A percentile compares a stretch with the other conserved stretches of the same genome.
These are phyloP conservation scores for Rhogogaster chlorosoma DNA, from an alignment of 2,888 invertebrate species.

Conservation along the genomic window DNA sequence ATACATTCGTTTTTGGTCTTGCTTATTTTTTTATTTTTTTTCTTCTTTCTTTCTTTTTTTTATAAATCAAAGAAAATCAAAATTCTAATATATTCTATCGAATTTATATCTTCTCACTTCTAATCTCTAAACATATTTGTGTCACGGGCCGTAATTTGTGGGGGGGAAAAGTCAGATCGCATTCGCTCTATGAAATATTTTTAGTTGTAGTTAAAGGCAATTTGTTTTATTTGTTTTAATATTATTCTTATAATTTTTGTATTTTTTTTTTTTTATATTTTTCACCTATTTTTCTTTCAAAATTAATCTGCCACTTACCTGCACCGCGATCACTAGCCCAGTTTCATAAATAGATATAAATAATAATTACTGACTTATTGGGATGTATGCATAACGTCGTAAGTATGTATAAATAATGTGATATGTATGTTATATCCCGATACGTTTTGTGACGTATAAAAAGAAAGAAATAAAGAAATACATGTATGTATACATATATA, in stretches of 20 bases:
- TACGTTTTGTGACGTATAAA: neutral
- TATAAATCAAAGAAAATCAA: conserved; percentile 59
- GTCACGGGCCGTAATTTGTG: neutral
- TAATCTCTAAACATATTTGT: neutral
- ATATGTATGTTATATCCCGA: conserved; percentile 14
- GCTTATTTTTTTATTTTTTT: too few species aligned
- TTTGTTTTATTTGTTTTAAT: neutral
- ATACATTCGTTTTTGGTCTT: neutral
- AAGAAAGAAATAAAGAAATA: neutral
- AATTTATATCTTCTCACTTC: conserved; percentile 14
- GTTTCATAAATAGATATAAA: neutral
- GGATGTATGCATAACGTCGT: conserved; percentile 21
- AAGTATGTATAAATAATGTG: conserved; percentile 27
- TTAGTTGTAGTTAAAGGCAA: neutral
- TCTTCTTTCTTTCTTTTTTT: conserved; percentile 17
- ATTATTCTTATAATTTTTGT: neutral
- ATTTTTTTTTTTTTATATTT: neutral
- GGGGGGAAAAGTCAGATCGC: neutral
- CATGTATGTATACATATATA: neutral
- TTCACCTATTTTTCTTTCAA: neutral
- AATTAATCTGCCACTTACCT: neutral
- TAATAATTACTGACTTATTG: conserved; percentile 17
- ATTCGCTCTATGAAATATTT: neutral
- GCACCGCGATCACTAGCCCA: conserved; percentile 12
- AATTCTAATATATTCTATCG: conserved; percentile 65